Base-by-base conservation (phyloP, 1,140 invertebrate genomes). In the Saccostrea glomerata region DNA sequence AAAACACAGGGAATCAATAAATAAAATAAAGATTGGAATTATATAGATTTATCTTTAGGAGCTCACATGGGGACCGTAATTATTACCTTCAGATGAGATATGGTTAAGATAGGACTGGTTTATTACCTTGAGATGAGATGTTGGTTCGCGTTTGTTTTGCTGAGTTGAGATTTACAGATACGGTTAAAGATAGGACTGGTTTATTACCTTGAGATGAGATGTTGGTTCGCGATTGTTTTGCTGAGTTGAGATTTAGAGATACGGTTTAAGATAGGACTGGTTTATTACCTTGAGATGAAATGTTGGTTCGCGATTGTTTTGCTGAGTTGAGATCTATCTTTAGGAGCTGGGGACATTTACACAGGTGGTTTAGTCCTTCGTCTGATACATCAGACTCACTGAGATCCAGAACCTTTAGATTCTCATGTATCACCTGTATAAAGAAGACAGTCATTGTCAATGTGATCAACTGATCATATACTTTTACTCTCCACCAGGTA, bases 161-260 rank as follows among this genome's bases (percentile, higher is more conserved):
- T 25, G 92, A 91, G 87, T 93, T 93, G 20, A 93, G 91, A 60
- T 93, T 47, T 47, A 47, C 47, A 91, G 86, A 92, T 93, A 13
- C 92, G 90, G 63, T 93, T 91, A 9, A 92, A 36, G 13, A 40
- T 30, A 15, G 30, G 5, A 25, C 86, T 40, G 47, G 9, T 47
- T 47, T 47, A 54, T 84, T 88, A 93, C 92, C 92, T 89, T 89
- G 83, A 40, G 90, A 89, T 25, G 91, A 90, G 23, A 93, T 90
- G 17, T 86, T 70, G 73, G 85, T 85, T 60, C 92, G 89, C 17
- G 89, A 85, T 56, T 90, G 86, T 87, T 92, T 93, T 58, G 88
- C 87, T 25, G 92, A 91, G 87, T 93, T 93, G 15, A 93, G 91
- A 60, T 93, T 92, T 13, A 93, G 92, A 91, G 87, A 92, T 93